These are phyloP conservation scores for Phaedon cochleariae DNA, from an alignment of 2,888 invertebrate species.

Conservation along the genomic window DNA sequence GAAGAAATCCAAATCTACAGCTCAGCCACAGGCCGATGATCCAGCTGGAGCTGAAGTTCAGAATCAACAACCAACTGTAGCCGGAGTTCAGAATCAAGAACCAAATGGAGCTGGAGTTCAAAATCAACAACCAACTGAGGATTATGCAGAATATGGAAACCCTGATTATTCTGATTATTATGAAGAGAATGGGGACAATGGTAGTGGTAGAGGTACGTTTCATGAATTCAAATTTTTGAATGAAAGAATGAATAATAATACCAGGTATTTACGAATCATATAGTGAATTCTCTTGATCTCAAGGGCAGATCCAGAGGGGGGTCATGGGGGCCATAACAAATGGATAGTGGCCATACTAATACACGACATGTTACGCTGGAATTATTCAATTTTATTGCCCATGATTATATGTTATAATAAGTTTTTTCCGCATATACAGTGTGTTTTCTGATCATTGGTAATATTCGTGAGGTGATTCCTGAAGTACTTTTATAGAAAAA, in stretches of 20 bases:
- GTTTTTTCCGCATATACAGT: no score
- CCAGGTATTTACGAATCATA: neutral
- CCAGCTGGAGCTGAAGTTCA: conserved; percentile 39
- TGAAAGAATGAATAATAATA: neutral
- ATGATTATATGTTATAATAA: no score
- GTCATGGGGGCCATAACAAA: no score
- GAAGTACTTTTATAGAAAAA: no score
- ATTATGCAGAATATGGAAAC: conserved; percentile 51
- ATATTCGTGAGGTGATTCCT: no score
- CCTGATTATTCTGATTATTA: conserved; percentile 55
- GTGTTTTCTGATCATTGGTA: no score
- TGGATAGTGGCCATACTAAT: no score
- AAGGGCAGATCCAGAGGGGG: no score
- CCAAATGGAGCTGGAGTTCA: conserved; percentile 39
- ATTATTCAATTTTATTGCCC: no score
- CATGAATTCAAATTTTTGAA: no score
- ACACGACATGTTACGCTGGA: no score
- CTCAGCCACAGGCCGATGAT: conserved; percentile 36
- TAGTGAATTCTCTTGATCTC: no score
- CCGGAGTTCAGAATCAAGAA: conserved; percentile 51
- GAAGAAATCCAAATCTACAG: conserved; percentile 19
- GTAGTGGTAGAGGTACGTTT: conserved; percentile 18
- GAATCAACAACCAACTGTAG: conserved; percentile 51
- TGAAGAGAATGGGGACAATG: conserved; percentile 44
- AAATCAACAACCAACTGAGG: conserved; percentile 54